phyloP scores from a whole-genome alignment of 2,797 vertebrate species.

The Anas flavirostris region DNA sequence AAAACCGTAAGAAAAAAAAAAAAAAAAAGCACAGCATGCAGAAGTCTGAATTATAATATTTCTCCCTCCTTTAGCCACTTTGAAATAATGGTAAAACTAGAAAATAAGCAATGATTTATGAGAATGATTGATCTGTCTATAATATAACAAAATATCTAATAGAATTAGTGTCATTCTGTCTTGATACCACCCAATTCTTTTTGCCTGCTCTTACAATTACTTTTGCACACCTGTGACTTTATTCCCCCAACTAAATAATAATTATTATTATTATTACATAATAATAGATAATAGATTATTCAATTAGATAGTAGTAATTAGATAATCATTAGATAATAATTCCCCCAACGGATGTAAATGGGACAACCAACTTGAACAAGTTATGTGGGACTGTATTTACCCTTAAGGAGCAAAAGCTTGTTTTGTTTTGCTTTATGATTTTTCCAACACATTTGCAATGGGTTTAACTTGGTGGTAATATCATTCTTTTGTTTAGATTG shows the following conservation, averaged over 20 bases:
- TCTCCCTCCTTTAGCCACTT: not conserved
- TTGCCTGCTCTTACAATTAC: not conserved
- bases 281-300: too few species aligned
- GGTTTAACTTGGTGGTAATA: not conserved
- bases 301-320: too few species aligned
- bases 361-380: not conserved
- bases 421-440: not conserved
- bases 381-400: not conserved
- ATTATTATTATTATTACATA: too few species aligned
- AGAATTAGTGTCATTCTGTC: not conserved
- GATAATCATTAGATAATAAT: not conserved
- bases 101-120: not conserved
- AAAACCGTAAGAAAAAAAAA: not conserved
- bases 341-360: not conserved
- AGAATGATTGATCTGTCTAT: not conserved
- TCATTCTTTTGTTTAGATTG: not conserved
- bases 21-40: fast-evolving
- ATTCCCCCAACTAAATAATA: not conserved
- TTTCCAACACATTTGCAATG: not conserved
- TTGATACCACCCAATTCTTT: not conserved
- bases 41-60: not conserved
- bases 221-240: not conserved
- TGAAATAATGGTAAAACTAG: not conserved
- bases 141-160: not conserved
- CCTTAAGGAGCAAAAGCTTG: not conserved